Conservation (phyloP, 2,797 vertebrate genomes). For the Triplophysa bombifrons region DNA sequence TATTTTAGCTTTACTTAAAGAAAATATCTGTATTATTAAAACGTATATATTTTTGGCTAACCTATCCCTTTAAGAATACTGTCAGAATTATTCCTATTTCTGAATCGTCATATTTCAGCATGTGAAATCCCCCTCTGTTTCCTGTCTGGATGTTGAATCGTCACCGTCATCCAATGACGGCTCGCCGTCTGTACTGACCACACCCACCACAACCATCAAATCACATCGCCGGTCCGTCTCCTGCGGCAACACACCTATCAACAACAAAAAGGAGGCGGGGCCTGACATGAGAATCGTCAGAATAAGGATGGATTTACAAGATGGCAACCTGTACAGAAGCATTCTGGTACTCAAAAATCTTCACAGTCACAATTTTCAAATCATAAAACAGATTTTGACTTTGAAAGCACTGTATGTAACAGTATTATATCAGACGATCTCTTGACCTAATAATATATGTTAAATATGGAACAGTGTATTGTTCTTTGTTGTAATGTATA, state of each 20-base stretch:
- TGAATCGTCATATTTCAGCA: slow-evolving; percentile 72
- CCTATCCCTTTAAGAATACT: not conserved
- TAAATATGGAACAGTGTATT: slow-evolving; percentile 1
- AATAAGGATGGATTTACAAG: slow-evolving; percentile 86
- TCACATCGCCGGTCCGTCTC: slow-evolving; percentile 86
- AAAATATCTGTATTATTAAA: no score
- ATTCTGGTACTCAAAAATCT: slow-evolving; percentile 78
- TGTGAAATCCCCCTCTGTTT: slow-evolving; percentile 87
- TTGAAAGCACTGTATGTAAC: slow-evolving; percentile 2
- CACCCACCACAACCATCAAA: slow-evolving; percentile 68
- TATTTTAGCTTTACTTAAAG: no score
- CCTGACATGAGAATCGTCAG: slow-evolving; percentile 87
- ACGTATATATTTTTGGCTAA: no score
- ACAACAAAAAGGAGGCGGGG: slow-evolving; percentile 67
- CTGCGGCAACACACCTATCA: slow-evolving; percentile 74
- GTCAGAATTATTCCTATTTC: not conserved
- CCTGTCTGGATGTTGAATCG: slow-evolving; percentile 83
- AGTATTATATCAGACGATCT: slow-evolving; percentile 11
- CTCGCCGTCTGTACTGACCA: slow-evolving; percentile 67
- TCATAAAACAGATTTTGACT: not conserved
- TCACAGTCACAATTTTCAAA: not conserved
- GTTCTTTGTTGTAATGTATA: slow-evolving; percentile 20
- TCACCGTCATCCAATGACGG: slow-evolving; percentile 74
- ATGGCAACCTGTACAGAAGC: slow-evolving; percentile 90
- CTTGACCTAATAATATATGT: not conserved